Percentiles rank a stretch among this genome's conserved stretches.
These are phyloP conservation scores for Noctuana brunneofusca DNA, from an alignment of 2,888 invertebrate species.

Conservation along the genomic window DNA sequence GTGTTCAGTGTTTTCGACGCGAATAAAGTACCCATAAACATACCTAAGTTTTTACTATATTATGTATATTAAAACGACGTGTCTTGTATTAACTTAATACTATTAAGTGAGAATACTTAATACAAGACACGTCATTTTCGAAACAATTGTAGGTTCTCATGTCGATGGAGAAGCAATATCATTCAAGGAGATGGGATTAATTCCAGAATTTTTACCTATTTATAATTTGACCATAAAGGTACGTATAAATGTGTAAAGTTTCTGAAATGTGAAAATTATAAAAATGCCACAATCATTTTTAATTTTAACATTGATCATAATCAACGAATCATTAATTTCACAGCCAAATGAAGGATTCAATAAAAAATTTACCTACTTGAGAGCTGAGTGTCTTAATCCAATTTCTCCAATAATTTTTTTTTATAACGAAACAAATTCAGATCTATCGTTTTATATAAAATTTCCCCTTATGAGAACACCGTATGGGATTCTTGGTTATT, in stretches of 20 bases:
- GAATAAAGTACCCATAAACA: no score
- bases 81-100: no score
- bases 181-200: slow-evolving; percentile 28
- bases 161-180: slow-evolving; percentile 10
- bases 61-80: no score
- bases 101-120: no score
- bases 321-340: no score
- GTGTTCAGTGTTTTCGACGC: no score
- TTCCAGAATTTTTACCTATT: slow-evolving; percentile 25
- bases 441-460: not conserved
- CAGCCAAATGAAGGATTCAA: not conserved
- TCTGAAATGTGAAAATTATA: no score
- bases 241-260: slow-evolving; percentile 18
- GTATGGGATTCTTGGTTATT: not conserved
- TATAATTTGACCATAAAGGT: slow-evolving; percentile 28
- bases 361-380: not conserved
- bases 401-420: not conserved
- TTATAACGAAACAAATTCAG: not conserved
- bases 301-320: no score
- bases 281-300: no score
- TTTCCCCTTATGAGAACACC: not conserved
- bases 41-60: no score
- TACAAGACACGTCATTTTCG: not conserved
- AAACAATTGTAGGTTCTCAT: slow-evolving; percentile 14
- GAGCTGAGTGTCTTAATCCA: not conserved